Percentiles rank a stretch among this genome's conserved stretches.
These are phyloP conservation scores for Dipus sagitta DNA, from an alignment of 2,797 vertebrate species.

Conservation along the genomic window DNA sequence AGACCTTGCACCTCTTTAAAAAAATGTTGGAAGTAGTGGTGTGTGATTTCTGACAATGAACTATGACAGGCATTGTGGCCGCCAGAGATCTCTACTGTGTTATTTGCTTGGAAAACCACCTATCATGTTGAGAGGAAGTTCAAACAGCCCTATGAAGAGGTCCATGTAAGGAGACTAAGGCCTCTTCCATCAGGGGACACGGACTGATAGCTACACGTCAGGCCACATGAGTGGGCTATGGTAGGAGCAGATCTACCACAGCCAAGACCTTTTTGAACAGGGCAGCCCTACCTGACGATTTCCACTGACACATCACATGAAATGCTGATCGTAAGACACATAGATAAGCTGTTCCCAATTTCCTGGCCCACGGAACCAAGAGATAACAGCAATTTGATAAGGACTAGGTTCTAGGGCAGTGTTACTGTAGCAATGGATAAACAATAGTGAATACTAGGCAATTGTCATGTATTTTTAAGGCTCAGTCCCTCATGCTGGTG, in stretches of 20 bases:
- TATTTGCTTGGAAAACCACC: not conserved
- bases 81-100: too few species aligned
- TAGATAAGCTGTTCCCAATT: not conserved
- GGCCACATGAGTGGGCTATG: rapidly evolving
- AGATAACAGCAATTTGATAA: not conserved
- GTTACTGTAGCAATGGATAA: not conserved
- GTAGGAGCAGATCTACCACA: not conserved
- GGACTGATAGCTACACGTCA: not conserved
- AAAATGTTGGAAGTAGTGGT: not conserved
- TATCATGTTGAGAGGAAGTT: not conserved
- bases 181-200: not conserved
- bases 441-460: not conserved
- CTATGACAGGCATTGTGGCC: not conserved
- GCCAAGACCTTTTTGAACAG: not conserved
- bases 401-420: not conserved
- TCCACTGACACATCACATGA: not conserved
- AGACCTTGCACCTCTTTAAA: not conserved
- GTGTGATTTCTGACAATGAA: not conserved
- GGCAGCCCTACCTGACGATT: not conserved
- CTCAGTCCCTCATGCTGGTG: not conserved
- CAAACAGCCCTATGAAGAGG: not conserved
- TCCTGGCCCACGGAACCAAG: not conserved
- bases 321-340: not conserved
- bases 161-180: not conserved
- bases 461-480: too few species aligned